Conservation (phyloP, 2,113 vertebrate species). For the Brevimyrus niger region DNA sequence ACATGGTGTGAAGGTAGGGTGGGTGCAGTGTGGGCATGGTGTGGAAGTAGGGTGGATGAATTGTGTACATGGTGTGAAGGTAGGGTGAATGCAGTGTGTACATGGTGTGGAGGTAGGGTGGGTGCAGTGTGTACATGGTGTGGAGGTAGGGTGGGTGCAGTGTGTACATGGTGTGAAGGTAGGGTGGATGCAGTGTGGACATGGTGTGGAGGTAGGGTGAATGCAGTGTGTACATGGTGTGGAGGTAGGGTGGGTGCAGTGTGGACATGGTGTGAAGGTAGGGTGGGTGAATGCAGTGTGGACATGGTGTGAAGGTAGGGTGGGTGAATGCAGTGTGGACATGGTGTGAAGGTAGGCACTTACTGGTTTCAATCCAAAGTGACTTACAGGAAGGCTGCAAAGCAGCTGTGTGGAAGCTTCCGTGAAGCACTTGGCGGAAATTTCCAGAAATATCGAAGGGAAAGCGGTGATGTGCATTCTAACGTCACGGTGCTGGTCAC, state of each 20-base stretch:
- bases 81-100: not conserved
- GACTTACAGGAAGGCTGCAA: not conserved
- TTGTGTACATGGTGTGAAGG: not conserved
- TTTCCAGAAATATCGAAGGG: not conserved
- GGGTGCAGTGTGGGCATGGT: not conserved
- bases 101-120: not conserved
- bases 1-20: not conserved
- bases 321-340: not conserved
- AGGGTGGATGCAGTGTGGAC: too few relatives aligned
- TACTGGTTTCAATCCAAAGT: not conserved
- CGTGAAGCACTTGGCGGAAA: not conserved
- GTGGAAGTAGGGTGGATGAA: too few relatives aligned
- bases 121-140: too few relatives aligned
- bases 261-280: not conserved
- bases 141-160: not conserved
- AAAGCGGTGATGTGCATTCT: not conserved
- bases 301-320: too few relatives aligned
- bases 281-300: not conserved
- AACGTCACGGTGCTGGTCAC: not conserved
- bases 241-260: not conserved
- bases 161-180: not conserved
- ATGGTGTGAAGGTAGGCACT: too few relatives aligned
- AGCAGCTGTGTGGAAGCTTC: not conserved
- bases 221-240: not conserved
- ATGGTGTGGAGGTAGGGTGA: not conserved